Percentiles rank a stretch among this genome's conserved stretches.
phyloP scores from a whole-genome alignment of 2,113 vertebrate genomes.

The Pelusios castaneus region DNA sequence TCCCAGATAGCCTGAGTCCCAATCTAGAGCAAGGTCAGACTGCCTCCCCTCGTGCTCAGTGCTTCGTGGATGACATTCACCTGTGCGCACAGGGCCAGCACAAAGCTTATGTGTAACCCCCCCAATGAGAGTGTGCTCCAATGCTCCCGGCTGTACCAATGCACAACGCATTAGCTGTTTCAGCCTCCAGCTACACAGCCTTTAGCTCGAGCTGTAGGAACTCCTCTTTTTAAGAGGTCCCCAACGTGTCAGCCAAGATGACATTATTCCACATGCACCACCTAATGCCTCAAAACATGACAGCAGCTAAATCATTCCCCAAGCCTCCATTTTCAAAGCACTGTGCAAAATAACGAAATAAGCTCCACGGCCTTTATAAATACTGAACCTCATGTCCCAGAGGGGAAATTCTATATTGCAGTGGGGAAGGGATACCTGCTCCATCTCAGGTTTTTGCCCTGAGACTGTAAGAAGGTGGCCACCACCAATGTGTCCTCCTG shows the following conservation, averaged over 20 bases:
- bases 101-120: not conserved
- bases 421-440: not conserved
- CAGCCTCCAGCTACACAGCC: no score
- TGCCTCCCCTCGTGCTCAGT: not conserved
- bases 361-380: not conserved
- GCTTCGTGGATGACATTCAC: not conserved
- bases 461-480: not conserved
- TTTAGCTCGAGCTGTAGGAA: no score
- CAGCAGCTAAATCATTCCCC: not conserved
- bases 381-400: not conserved
- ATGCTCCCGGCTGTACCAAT: not conserved
- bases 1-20: not conserved
- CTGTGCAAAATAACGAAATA: not conserved
- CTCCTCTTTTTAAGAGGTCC: not conserved
- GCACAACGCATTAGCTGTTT: not conserved
- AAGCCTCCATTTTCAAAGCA: not conserved
- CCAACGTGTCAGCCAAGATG: rapidly evolving
- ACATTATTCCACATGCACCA: not conserved
- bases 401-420: not conserved
- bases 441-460: not conserved
- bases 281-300: not conserved
- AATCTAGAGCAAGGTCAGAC: not conserved
- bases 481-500: not conserved
- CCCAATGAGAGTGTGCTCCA: not conserved
- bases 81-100: not conserved